Percentiles rank a stretch among this genome's conserved stretches.
Evolutionary conservation across 92 coral and sea anemone genomes (phyloP).

Genomic region (Porites evermanni): DNA sequence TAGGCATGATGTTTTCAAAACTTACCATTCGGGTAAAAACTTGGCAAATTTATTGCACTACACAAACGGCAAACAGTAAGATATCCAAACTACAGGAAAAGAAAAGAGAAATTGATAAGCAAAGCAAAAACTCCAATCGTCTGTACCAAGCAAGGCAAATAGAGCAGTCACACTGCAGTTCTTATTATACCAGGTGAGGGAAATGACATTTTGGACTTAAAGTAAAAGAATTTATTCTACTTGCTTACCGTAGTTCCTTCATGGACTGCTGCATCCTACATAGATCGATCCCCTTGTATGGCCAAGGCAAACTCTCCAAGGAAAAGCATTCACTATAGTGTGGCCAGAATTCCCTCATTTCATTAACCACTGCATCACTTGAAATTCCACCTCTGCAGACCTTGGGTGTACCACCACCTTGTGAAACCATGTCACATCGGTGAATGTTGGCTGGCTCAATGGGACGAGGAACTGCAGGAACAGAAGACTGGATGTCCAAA

Average conservation of each 20-base stretch:
- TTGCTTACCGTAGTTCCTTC: constrained; percentile 64
- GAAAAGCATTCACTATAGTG: constrained; percentile 39
- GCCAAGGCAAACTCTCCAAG: constrained; percentile 53
- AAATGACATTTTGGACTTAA: constrained; percentile 1
- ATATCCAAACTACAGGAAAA: too few species aligned
- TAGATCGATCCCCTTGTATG: constrained; percentile 51
- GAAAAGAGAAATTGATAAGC: too few species aligned
- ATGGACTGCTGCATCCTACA: constrained; percentile 46
- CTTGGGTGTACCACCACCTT: constrained; percentile 49
- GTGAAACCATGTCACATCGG: constrained; percentile 46
- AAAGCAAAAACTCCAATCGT: too few species aligned
- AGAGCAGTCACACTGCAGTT: too few species aligned
- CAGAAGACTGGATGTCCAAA: constrained; percentile 34
- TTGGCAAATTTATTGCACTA: too few species aligned
- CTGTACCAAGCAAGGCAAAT: too few species aligned
- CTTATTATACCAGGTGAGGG: not conserved
- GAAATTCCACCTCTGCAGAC: constrained; percentile 63
- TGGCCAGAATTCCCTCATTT: not conserved
- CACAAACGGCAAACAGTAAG: too few species aligned
- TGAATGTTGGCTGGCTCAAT: constrained; percentile 38
- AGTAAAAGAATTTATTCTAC: not conserved
- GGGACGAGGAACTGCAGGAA: constrained; percentile 43
- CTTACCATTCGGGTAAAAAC: too few species aligned
- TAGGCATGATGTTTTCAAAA: too few species aligned
- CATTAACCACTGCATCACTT: constrained; percentile 35